Evolutionary conservation across 2,113 vertebrate species (phyloP).

Genomic region (Mesocricetus auratus): DNA sequence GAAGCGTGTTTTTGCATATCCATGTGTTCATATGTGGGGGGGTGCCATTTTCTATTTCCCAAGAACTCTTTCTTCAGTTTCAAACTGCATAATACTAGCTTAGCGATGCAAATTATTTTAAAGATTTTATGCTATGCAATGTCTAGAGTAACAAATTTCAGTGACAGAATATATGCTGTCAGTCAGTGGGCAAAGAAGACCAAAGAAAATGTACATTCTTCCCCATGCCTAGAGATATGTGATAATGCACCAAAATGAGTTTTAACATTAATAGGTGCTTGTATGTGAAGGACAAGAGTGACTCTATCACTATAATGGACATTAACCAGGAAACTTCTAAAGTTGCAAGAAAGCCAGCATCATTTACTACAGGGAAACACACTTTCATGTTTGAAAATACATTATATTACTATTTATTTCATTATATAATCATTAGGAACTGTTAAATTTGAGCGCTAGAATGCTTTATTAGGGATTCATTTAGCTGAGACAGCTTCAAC

Average conservation of each 20-base stretch:
- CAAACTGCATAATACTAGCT: neutral
- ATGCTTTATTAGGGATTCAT: neutral
- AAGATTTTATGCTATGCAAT: constrained; percentile 44
- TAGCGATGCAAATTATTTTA: constrained; percentile 48
- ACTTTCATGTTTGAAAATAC: neutral
- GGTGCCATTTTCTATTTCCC: neutral
- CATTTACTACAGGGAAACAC: constrained; percentile 12
- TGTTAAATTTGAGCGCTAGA: neutral
- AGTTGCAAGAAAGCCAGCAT: neutral
- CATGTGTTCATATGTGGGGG: neutral
- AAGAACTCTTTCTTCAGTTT: constrained; percentile 16
- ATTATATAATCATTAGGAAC: neutral
- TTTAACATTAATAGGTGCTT: neutral
- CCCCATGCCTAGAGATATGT: constrained; percentile 4
- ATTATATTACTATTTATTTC: neutral
- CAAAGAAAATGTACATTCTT: constrained; percentile 59
- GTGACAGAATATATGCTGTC: constrained; percentile 43
- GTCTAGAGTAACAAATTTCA: constrained; percentile 55
- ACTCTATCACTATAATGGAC: neutral
- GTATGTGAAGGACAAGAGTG: neutral
- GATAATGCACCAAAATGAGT: neutral
- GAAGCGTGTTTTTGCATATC: neutral
- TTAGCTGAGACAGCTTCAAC: neutral
- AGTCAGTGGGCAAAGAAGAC: neutral
- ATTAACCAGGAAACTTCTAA: neutral